Evolutionary conservation across 2,888 invertebrate genomes (phyloP).

Genomic region (Cantharis lateralis): DNA sequence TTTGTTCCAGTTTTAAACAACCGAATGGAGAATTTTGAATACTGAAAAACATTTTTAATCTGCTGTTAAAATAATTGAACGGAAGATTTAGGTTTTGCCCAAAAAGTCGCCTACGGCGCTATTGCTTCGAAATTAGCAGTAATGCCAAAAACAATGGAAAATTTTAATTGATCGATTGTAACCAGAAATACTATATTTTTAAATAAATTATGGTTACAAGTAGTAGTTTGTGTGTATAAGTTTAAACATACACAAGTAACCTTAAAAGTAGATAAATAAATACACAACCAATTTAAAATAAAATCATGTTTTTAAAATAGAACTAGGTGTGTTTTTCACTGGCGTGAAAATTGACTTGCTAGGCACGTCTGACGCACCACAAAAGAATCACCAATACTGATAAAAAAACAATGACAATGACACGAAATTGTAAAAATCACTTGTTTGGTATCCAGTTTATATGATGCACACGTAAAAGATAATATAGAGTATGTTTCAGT

Average conservation of each 20-base stretch:
- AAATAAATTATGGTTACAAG: not conserved
- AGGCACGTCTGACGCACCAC: constrained; percentile 23
- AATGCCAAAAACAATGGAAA: too few species aligned
- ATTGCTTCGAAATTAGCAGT: too few species aligned
- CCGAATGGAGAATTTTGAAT: not conserved
- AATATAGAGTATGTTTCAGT: not conserved
- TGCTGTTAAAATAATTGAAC: too few species aligned
- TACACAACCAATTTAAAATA: not conserved
- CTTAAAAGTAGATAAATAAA: not conserved
- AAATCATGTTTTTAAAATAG: not conserved
- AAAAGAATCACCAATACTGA: constrained; percentile 21
- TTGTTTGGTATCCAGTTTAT: constrained; percentile 13
- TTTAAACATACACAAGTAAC: not conserved
- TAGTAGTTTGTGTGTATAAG: not conserved
- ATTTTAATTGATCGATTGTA: not conserved
- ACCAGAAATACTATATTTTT: not conserved
- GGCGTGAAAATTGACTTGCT: constrained; percentile 5
- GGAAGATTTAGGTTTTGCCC: too few species aligned
- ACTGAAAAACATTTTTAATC: too few species aligned
- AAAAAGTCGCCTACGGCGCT: not conserved
- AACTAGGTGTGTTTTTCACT: not conserved
- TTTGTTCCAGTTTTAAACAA: not conserved
- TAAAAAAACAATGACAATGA: constrained; percentile 22
- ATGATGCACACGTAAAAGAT: not conserved
- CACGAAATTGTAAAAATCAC: constrained; percentile 18